Base-by-base conservation (phyloP, 2,113 vertebrate genomes). In the Muntiacus muntjak region DNA sequence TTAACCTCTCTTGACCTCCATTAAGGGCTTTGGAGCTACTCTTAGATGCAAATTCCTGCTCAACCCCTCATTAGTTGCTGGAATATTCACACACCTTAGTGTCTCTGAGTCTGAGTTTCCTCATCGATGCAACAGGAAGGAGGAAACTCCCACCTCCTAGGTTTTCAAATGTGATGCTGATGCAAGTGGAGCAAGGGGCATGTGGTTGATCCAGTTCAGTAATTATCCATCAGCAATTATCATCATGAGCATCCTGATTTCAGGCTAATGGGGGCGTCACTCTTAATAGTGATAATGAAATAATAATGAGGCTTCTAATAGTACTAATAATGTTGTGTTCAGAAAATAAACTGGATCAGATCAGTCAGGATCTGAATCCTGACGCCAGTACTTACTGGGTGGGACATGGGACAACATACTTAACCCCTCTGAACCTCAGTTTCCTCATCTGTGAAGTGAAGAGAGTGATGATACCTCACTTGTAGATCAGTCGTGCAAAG, bases 1-100 rank as follows among this genome's bases (percentile, higher is more conserved):
- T 93, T 79, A 97, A 84, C 92, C 64, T 97, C 57, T 71, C 71
- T 84, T 6, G n/a, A 90, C 83, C 30, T 87, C 89, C 54, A 10
- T 79, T 50, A 85, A 87, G 57, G 12, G 60, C 26, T 87, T 36
- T 19, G n/a, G 85, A 71, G 50, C 10, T 28, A 45, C 28, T n/a
- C n/a, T 17, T 26, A 60, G 52, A n/a, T 55, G 17, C n/a, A 60
- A 67, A 62, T 57, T 25, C 57, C 45, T 40, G 21, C 52, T 64
- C 28, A 55, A 78, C 52, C 28, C 16, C 40, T 91, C 3, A 25
- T 47, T 85, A 19, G 43, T 23, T 86, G 28, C 26, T 55, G 12
- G 45, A 9, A 43, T n/a, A 54, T 26, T 60, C 64, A 60, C 40
- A 15, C 25, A 23, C 54, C 43, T 81, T 55, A 25, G 26, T 0